Base-by-base conservation (phyloP, 2,888 invertebrate genomes). In the Standfussiana lucernea region DNA sequence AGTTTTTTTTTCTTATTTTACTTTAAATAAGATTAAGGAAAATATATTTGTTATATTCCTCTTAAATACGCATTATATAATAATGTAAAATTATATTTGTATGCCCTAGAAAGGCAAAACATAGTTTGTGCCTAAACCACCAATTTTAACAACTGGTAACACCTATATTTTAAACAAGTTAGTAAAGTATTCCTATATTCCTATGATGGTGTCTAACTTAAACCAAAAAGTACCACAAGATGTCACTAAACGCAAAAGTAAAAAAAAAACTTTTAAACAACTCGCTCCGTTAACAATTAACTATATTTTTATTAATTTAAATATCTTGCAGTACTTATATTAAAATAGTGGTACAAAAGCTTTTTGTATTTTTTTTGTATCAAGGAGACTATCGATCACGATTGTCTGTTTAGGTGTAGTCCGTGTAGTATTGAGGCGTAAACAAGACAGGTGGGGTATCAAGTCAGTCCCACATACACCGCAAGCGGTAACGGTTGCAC, bases 401-500 rank as follows among this genome's bases (percentile, higher is more conserved):
- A n/a, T n/a, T n/a, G n/a, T n/a, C 10, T 59, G 11, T 56, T 21
- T 21, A 68, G n/a, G 59, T 61, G 50, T 45, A 28, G 42, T 61
- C 50, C 10, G 50, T 50, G 21, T 47, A 21, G 50, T 50, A 18
- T 59, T 56, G 68, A 59, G 73, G 72, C 78, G 84, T 79, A 75
- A 70, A 66, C 66, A 82, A 77, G 74, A 80, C 88, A 85, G 88
- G 89, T 87, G 78, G 53, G 75, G 18, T 47, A 73, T 69, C 47
- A 40, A 68, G 21, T 83, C 75, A 84, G 83, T 84, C 40, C 59
- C 56, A 42, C 70, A 62, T n/a, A 75, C 86, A 84, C 59, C 86
- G 83, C 83, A 71, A 84, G 71, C 82, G 85, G 53, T 76, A 86
- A 83, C 90, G 90, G 92, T 89, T 87, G 91, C 84, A 77, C 75